Evolutionary conservation across 2,797 vertebrate species (phyloP).

Genomic region (Phylloscopus collybita): DNA sequence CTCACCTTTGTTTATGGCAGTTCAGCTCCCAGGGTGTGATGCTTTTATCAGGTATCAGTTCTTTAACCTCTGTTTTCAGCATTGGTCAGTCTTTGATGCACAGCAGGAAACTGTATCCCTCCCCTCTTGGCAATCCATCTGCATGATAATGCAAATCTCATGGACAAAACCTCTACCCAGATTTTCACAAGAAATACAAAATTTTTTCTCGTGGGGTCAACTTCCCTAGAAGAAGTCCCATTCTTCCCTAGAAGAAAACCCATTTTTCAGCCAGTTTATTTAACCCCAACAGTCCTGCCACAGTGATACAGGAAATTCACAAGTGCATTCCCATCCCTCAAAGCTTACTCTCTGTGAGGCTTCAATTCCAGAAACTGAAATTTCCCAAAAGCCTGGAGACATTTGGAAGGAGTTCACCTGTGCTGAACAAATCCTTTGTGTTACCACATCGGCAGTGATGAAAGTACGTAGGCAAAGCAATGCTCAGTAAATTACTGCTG

Average conservation of each 20-base stretch:
- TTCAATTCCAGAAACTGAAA: background rate
- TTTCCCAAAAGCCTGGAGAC: conserved; percentile 20
- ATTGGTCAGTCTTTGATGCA: background rate
- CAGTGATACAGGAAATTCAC: background rate
- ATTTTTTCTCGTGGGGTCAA: background rate
- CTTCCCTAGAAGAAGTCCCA: background rate
- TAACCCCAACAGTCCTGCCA: background rate
- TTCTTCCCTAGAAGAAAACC: too few species aligned
- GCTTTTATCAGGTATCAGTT: background rate
- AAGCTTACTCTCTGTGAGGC: background rate
- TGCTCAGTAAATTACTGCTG: background rate
- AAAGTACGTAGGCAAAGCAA: background rate
- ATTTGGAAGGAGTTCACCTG: conserved; percentile 2
- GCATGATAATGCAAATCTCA: background rate
- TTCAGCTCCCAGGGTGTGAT: background rate
- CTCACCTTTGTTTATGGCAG: background rate
- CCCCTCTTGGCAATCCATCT: background rate
- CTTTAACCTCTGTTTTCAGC: background rate
- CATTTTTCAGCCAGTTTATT: background rate
- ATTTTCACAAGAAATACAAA: background rate
- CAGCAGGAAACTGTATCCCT: background rate
- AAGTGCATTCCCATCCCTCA: background rate
- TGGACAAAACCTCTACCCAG: background rate
- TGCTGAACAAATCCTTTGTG: background rate
- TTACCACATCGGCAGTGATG: background rate